These are phyloP conservation scores for Lepidostoma basale DNA, from an alignment of 1,140 invertebrate species.

Conservation along the genomic window DNA sequence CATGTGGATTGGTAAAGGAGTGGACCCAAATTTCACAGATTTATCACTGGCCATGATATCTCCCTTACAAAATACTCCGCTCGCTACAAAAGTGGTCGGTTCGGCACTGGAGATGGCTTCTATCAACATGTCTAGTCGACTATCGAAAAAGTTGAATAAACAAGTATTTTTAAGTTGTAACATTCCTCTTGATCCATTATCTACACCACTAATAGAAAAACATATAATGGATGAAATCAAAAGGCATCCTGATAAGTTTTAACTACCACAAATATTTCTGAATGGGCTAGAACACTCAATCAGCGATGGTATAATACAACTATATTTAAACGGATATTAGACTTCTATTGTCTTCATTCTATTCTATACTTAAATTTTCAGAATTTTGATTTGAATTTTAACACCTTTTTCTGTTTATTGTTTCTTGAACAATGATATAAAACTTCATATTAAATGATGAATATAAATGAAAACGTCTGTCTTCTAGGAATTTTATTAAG, in stretches of 20 bases:
- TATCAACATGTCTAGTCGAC: conserved; percentile 34
- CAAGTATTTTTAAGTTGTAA: conserved; percentile 44
- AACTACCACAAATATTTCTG: too few relatives aligned
- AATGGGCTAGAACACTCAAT: too few relatives aligned
- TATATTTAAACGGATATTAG: too few relatives aligned
- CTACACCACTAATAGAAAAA: conserved; percentile 40
- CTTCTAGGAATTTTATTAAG: too few relatives aligned
- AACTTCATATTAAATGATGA: too few relatives aligned
- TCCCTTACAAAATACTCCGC: neutral
- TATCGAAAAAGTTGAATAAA: conserved; percentile 41
- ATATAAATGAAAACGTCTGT: too few relatives aligned
- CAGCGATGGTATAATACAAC: too few relatives aligned
- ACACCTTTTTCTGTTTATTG: too few relatives aligned
- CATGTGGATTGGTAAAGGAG: conserved; percentile 40
- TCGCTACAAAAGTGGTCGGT: conserved; percentile 36
- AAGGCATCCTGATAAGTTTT: conserved; percentile 29
- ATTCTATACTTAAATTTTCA: too few relatives aligned
- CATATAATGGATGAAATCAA: conserved; percentile 38
- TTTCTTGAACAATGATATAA: too few relatives aligned
- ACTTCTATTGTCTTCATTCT: too few relatives aligned
- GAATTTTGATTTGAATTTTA: too few relatives aligned
- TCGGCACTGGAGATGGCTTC: conserved; percentile 28
- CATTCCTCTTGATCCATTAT: conserved; percentile 33
- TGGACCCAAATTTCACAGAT: conserved; percentile 32
- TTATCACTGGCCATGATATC: conserved; percentile 39